Base-by-base conservation (phyloP, 1,140 invertebrate species). In the Panagrolaimus sp. region DNA sequence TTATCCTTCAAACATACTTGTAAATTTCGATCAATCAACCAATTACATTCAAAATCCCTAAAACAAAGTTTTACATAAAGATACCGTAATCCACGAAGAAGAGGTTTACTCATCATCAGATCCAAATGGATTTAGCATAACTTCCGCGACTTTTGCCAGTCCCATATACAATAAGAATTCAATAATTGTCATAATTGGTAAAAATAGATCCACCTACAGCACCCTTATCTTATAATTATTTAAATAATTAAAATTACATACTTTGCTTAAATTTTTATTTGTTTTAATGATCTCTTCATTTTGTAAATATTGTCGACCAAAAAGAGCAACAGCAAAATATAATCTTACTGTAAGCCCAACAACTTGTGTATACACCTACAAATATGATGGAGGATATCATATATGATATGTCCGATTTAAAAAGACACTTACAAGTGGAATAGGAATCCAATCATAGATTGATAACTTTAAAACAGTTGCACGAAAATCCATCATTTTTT, bases 371-470 rank as follows among this genome's bases (percentile, higher is more conserved):
- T 76, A 76, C 9, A 76, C 76, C 31, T 38, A 7, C 31, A 38
- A 38, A 38, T 4, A 38, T 38, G 31, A 38, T 38, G 7, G 7
- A 7, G 31, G 31, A 38, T 38, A 38, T 38, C 31, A 38, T 38
- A 38, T 38, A 38, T 38, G n/a, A n/a, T n/a, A n/a, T n/a, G n/a
- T n/a, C n/a, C n/a, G n/a, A n/a, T n/a, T n/a, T n/a, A n/a, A n/a
- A n/a, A n/a, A n/a, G n/a, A n/a, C n/a, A 38, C 31, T 38, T 38
- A 38, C 31, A 13, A 83, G 63, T 8, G 81, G 77, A 20, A 80
- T 73, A 5, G 81, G 72, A 25, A 80, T 74, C 79, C 80, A 82
- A 65, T 83, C 79, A 65, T 66, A 83, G 13, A 81, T 62, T 3
- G 78, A 79, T 25, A 81, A 62, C 9, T 63, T 75, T 8, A 38